Base-by-base conservation (phyloP, 1,140 invertebrate genomes). In the Zaprionus vittiger region DNA sequence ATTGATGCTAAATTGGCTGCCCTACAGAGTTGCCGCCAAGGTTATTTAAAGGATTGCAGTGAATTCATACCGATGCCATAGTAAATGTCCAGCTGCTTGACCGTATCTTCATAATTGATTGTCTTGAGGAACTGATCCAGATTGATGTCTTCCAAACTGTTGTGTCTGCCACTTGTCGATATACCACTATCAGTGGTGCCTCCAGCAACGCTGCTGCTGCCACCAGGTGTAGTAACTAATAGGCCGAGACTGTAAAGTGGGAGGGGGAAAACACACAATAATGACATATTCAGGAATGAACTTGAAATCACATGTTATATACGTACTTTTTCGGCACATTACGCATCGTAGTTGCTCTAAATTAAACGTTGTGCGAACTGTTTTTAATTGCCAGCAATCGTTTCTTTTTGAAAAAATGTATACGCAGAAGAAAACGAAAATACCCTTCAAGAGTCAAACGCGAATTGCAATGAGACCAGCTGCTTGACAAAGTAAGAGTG, bases 71-170 rank as follows among this genome's bases (percentile, higher is more conserved):
- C 97, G 83, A 98, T 97, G 83, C 97, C 97, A 95, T 98, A 98
- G 93, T 98, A 98, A 87, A 97, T 96, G 93, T 98, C 97, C 59
- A 98, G 93, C 93, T 98, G 97, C 79, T 95, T 94, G 4, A 98
- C 96, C 41, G 97, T 98, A 75, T 98, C 97, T 93, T 98, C 97
- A 94, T 98, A 98, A 93, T 97, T 97, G 9, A 96, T 96, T 41
- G 96, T 96, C 93, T 97, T 97, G 34, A 97, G 92, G 90, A 96
- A 96, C 93, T 96, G 96, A 79, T 96, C 96, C n/a, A 95, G 93
- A 93, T 95, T 94, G 56, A 96, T 95, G 70, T 96, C 95, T 82
- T 96, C 95, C 80, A 95, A 93, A 83, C 95, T 96, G 28, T 94
- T 94, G 90, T 95, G 94, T 24, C 94, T 70, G 20, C 81, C 84